These are phyloP conservation scores for Zosterops pallidus DNA, from an alignment of 2,113 vertebrate genomes.

Conservation along the genomic window DNA sequence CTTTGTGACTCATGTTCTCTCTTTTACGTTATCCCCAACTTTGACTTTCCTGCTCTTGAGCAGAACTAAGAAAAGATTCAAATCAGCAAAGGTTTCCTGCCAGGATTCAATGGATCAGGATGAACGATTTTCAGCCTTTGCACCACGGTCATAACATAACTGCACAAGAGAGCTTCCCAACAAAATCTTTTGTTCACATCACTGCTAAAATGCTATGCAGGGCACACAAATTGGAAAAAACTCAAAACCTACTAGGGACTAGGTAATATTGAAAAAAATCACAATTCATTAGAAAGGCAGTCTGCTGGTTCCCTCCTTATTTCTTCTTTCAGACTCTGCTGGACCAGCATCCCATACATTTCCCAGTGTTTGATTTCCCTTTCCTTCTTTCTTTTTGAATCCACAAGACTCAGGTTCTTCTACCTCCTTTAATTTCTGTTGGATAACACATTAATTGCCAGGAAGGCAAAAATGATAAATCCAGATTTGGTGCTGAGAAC, in stretches of 20 bases:
- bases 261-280: not conserved
- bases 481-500: not conserved
- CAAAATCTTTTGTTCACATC: not conserved
- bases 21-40: not conserved
- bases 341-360: not conserved
- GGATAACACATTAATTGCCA: not conserved
- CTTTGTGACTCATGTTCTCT: not conserved
- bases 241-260: not conserved
- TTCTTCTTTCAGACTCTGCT: not conserved
- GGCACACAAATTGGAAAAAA: not conserved
- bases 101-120: not conserved
- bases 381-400: not conserved
- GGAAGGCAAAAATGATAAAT: not conserved
- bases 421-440: not conserved
- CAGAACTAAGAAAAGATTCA: not conserved
- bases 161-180: not conserved
- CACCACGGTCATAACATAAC: not conserved
- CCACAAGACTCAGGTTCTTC: not conserved
- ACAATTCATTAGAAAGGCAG: not conserved
- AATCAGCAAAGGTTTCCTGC: not conserved
- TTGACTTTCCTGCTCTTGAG: not conserved
- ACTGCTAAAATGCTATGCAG: not conserved
- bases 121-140: not conserved
- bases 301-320: not conserved
- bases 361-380: not conserved